Evolutionary conservation across 2,888 invertebrate species (phyloP).

Genomic region (Perithous albicinctus): DNA sequence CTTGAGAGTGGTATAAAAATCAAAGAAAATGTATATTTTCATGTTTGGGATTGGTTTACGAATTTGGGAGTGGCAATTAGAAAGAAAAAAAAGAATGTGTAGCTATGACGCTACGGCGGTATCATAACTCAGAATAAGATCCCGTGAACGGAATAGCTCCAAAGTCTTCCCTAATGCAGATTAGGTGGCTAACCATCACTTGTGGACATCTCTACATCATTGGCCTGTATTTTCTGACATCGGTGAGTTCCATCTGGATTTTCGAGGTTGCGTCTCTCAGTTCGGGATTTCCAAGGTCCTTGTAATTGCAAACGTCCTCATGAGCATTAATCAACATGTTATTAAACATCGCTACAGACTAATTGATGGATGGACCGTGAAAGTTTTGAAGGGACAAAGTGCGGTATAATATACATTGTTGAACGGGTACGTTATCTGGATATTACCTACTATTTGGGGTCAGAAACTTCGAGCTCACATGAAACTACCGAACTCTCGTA

Average conservation of each 20-base stretch:
- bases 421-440: constrained; percentile 13
- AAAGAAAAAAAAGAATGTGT: too few species aligned
- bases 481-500: constrained; percentile 32
- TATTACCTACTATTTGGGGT: constrained; percentile 26
- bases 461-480: constrained; percentile 39
- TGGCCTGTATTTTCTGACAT: neutral
- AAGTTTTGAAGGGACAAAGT: constrained; percentile 29
- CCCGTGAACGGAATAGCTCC: too few species aligned
- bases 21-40: too few species aligned
- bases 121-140: too few species aligned
- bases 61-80: too few species aligned
- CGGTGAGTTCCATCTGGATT: neutral
- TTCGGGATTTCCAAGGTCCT: neutral
- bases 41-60: too few species aligned
- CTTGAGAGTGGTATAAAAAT: too few species aligned
- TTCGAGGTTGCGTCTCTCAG: neutral
- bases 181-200: neutral
- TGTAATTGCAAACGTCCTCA: constrained; percentile 20
- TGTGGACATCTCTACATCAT: neutral
- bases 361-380: constrained; percentile 45
- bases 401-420: constrained; percentile 29
- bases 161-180: too few species aligned
- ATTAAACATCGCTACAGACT: constrained; percentile 31
- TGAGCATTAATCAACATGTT: constrained; percentile 26
- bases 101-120: too few species aligned